These are phyloP conservation scores for Choloepus didactylus DNA, from an alignment of 2,797 vertebrate genomes.

Conservation along the genomic window DNA sequence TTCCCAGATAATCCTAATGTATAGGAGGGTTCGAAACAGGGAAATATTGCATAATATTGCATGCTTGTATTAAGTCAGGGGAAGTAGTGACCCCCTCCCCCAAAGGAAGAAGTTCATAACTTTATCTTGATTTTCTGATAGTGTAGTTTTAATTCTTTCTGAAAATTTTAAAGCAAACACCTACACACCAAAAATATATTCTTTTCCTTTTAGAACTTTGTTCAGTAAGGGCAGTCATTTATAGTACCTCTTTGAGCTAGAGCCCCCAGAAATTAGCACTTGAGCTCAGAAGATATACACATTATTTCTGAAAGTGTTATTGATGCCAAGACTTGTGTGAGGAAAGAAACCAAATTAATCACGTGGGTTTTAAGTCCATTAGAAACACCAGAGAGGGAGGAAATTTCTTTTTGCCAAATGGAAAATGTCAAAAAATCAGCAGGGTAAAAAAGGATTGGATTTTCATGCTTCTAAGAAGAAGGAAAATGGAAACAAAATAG, in stretches of 20 bases:
- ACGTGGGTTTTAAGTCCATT: conserved; percentile 53
- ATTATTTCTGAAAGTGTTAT: conserved; percentile 27
- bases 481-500: conserved; percentile 28
- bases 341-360: conserved; percentile 56
- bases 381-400: conserved; percentile 59
- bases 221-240: neutral
- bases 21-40: neutral
- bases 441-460: conserved; percentile 62
- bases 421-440: conserved; percentile 75
- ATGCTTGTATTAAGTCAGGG: neutral
- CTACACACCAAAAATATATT: neutral
- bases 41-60: neutral
- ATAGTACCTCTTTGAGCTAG: neutral
- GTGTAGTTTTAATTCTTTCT: neutral
- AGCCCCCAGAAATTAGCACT: conserved; percentile 33
- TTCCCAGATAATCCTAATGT: neutral
- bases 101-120: neutral
- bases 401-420: conserved; percentile 63
- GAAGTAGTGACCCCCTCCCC: neutral
- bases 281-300: neutral
- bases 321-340: neutral
- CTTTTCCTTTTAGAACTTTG: neutral
- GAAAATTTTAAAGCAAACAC: conserved; percentile 17
- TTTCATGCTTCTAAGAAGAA: conserved; percentile 50
- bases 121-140: conserved; percentile 9